Evolutionary conservation across 1,140 invertebrate species (phyloP).

Genomic region (Saccostrea echinata): DNA sequence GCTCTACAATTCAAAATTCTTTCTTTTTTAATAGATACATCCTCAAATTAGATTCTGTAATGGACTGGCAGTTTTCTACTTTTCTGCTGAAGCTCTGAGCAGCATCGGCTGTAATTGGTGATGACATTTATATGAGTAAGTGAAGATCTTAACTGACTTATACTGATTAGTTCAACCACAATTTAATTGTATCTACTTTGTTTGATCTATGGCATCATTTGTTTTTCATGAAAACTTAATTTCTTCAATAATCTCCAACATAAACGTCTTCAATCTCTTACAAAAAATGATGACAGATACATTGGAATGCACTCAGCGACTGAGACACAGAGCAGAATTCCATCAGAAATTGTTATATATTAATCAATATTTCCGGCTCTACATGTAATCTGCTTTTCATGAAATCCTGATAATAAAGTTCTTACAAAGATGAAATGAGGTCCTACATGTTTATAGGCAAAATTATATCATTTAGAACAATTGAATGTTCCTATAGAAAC

Average conservation of each 20-base stretch:
- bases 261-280: neutral
- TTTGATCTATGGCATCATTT: neutral
- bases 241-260: neutral
- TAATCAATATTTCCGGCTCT: neutral
- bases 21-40: neutral
- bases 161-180: neutral
- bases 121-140: slow-evolving; percentile 1
- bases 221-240: neutral
- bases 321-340: neutral
- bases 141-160: neutral
- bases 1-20: slow-evolving; percentile 10
- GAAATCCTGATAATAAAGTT: neutral
- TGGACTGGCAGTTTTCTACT: neutral
- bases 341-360: neutral
- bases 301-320: neutral
- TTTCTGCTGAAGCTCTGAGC: slow-evolving; percentile 6
- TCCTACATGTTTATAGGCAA: neutral
- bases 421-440: neutral
- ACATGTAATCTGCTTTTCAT: neutral
- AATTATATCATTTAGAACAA: neutral
- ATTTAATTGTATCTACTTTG: slow-evolving; percentile 14
- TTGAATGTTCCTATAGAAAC: too few relatives aligned
- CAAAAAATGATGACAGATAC: neutral
- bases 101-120: neutral
- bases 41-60: slow-evolving; percentile 16